Conservation (phyloP, 2,888 invertebrate species). For the Chydorus sphaericus region DNA sequence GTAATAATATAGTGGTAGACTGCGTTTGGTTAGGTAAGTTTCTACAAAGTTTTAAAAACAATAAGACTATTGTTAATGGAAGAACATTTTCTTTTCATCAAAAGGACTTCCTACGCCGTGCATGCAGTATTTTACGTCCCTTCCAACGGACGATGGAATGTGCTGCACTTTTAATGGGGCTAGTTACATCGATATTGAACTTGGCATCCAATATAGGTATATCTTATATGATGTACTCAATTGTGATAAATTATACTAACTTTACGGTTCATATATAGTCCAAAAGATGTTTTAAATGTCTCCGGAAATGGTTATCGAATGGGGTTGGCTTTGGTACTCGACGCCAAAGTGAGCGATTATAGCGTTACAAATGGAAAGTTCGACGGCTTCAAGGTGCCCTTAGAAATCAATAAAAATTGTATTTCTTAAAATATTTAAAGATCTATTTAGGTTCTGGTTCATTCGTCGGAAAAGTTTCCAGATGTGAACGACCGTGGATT, state of each 20-base stretch:
- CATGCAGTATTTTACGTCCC: neutral
- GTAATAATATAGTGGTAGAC: no score
- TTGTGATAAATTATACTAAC: neutral
- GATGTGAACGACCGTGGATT: conserved; percentile 8
- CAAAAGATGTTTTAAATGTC: neutral
- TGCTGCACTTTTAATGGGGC: conserved; percentile 7
- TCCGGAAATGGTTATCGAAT: neutral
- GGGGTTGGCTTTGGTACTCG: conserved; percentile 4
- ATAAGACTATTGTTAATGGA: no score
- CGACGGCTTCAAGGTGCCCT: conserved; percentile 9
- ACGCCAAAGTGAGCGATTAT: conserved; percentile 6
- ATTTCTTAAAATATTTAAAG: neutral
- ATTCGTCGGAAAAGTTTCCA: conserved; percentile 8
- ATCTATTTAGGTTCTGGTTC: conserved; percentile 4
- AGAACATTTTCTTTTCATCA: no score
- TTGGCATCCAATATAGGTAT: neutral
- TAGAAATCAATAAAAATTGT: neutral
- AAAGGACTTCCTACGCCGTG: no score
- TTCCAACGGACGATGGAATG: neutral
- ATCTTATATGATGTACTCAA: neutral
- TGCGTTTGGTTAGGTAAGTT: neutral
- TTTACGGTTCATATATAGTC: no score
- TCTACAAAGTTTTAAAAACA: neutral
- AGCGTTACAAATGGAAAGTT: conserved; percentile 4
- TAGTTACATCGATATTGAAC: neutral